Evolutionary conservation across 2,797 vertebrate genomes (phyloP), one percentile per base, ranked within the genome.

Genomic region (Pelochelys cantorii): DNA sequence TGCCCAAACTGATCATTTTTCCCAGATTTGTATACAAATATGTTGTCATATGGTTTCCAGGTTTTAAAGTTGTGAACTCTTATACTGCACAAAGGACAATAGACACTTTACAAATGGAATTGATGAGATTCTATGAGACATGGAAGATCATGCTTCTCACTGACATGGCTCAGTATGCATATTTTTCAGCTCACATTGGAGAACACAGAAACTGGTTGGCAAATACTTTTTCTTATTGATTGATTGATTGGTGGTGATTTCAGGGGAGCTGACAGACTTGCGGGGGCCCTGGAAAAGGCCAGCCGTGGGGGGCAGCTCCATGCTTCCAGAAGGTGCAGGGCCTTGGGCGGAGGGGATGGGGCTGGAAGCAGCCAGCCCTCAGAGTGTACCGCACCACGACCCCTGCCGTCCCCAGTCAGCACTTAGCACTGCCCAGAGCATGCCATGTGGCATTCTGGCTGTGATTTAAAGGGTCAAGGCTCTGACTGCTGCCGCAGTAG

Each of bases 161-260:
- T 95, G 94, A 94, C 92, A 84, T 48, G 48, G 62, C 54, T 87
- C 42, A 94, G 91, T 75, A 90, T 83, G 92, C 93, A 92, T 79
- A 92, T 95, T 96, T 96, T 95, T 91, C 93, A 94, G 89, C 90
- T 96, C 94, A 95, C 91, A 79, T 0, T 93, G 87, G 27, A 97
- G 90, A 92, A 93, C 2, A 92, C 56, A 91, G 93, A 95, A 68
- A 81, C 57, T 48, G 42, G 42, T 48, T 89, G 84, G 84, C 83
- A 96, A 95, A 92, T 74, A 20, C 18, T 37, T 31, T 12, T 25
- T n/a, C 7, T 3, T 37, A 2, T 71, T 37, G 42, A 48, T 42
- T 74, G 37, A 11, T 25, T 74, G 34, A 18, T 71, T 20, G 22
- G 2, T 48, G 27, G 42, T 75, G 71, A 13, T 75, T 48, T 48